Percentiles rank a stretch among this genome's conserved stretches.
Evolutionary conservation across 2,113 vertebrate species (phyloP).

Genomic region (Caranx melampygus): DNA sequence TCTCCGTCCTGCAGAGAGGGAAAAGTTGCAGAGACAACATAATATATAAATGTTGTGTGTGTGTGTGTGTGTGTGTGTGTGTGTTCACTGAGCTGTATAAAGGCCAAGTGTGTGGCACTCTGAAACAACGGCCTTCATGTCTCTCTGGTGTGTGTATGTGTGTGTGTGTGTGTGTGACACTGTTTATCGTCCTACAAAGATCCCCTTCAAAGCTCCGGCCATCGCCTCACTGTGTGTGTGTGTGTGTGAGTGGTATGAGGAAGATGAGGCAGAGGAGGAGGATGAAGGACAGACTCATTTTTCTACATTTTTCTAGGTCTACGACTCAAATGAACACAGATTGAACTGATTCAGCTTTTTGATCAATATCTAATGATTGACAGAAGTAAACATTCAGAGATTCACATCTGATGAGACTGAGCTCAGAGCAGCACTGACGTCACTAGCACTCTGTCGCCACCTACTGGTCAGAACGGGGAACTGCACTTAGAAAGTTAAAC

Average conservation of each 20-base stretch:
- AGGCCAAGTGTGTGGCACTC: constrained; percentile 46
- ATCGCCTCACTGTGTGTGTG: neutral
- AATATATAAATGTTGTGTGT: neutral
- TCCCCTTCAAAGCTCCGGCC: constrained; percentile 57
- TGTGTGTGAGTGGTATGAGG: constrained; percentile 25
- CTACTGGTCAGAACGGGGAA: neutral
- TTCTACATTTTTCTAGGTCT: constrained; percentile 13
- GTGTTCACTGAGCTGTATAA: constrained; percentile 22
- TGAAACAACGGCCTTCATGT: constrained; percentile 61
- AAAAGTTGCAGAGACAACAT: neutral
- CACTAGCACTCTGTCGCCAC: neutral
- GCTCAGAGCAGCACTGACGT: neutral
- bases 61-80: constrained; percentile 9
- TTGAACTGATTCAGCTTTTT: neutral
- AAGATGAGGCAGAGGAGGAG: constrained; percentile 17
- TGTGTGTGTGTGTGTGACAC: constrained; percentile 12
- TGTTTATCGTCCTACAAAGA: constrained; percentile 65
- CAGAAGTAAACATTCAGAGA: neutral
- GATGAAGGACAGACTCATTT: constrained; percentile 21
- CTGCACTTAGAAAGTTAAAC: no score
- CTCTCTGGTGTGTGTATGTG: neutral
- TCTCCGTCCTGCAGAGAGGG: neutral
- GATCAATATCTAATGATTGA: neutral
- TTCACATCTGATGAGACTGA: neutral
- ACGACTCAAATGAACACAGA: neutral